Conservation (phyloP, 2,888 invertebrate species). For the Hoplodrina blanda region DNA sequence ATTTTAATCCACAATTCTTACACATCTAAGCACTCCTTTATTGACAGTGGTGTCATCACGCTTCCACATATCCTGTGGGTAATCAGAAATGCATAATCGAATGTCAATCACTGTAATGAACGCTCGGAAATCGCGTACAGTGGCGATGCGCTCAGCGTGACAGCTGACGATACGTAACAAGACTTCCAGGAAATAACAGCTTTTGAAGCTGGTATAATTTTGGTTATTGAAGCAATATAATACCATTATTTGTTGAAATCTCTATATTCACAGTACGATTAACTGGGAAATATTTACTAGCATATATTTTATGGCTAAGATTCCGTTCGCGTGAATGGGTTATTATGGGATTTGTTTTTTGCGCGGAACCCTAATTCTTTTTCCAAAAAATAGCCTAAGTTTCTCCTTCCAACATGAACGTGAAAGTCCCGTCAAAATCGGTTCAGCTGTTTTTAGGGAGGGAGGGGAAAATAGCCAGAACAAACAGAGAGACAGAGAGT, state of each 20-base stretch:
- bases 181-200: slow-evolving; percentile 38
- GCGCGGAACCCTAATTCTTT: too few species aligned
- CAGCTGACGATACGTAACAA: slow-evolving; percentile 28
- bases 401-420: too few species aligned
- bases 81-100: slow-evolving; percentile 63
- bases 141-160: slow-evolving; percentile 29
- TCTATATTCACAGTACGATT: background rate
- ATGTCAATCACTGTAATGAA: slow-evolving; percentile 62
- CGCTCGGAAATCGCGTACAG: slow-evolving; percentile 36
- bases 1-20: slow-evolving; percentile 15
- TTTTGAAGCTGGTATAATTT: slow-evolving; percentile 6
- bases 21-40: slow-evolving; percentile 15
- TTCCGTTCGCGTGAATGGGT: too few species aligned
- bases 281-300: too few species aligned
- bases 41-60: slow-evolving; percentile 23
- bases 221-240: background rate
- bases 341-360: too few species aligned
- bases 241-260: too few species aligned
- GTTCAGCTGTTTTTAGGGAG: too few species aligned
- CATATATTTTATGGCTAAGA: too few species aligned
- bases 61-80: slow-evolving; percentile 43
- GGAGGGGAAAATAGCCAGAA: too few species aligned
- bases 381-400: too few species aligned
- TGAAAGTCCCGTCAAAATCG: too few species aligned
- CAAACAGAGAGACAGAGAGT: too few species aligned